Evolutionary conservation across 2,113 vertebrate species (phyloP).

Genomic region (Chloropsis hardwickii): DNA sequence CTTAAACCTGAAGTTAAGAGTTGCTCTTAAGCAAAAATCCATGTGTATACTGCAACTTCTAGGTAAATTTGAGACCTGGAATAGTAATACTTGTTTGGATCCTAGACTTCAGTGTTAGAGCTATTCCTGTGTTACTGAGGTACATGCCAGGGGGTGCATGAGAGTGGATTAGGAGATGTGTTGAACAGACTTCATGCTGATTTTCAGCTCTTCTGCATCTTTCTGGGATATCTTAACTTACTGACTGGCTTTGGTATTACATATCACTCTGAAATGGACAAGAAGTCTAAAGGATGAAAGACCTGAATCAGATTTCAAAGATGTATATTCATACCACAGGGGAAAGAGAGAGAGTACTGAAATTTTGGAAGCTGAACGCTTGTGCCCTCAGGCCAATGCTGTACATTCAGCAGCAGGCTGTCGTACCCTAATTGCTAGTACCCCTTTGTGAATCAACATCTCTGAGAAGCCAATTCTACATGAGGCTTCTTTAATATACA

Average conservation of each 20-base stretch:
- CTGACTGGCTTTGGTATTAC: not conserved
- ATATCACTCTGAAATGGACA: not conserved
- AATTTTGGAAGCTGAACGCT: not conserved
- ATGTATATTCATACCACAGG: not conserved
- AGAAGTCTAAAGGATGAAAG: not conserved
- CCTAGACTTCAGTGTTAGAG: not conserved
- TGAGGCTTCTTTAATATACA: conserved; percentile 60
- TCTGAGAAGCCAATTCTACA: conserved; percentile 44
- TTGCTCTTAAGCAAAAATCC: not conserved
- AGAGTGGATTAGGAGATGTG: not conserved
- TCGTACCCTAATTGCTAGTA: conserved; percentile 44
- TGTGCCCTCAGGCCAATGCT: not conserved
- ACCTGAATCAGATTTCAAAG: not conserved
- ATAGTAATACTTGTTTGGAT: not conserved
- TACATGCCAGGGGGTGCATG: not conserved
- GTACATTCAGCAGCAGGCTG: conserved; percentile 26
- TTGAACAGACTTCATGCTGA: not conserved
- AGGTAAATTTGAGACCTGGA: not conserved
- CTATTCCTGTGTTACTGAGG: not conserved
- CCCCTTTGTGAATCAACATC: conserved; percentile 55
- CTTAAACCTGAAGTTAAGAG: not conserved
- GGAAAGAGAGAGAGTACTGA: not conserved
- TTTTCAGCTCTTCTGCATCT: not conserved
- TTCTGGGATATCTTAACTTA: not conserved
- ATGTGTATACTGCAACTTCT: not conserved